Evolutionary conservation across 1,140 invertebrate species (phyloP).

Genomic region (Drosophila trapezifrons): DNA sequence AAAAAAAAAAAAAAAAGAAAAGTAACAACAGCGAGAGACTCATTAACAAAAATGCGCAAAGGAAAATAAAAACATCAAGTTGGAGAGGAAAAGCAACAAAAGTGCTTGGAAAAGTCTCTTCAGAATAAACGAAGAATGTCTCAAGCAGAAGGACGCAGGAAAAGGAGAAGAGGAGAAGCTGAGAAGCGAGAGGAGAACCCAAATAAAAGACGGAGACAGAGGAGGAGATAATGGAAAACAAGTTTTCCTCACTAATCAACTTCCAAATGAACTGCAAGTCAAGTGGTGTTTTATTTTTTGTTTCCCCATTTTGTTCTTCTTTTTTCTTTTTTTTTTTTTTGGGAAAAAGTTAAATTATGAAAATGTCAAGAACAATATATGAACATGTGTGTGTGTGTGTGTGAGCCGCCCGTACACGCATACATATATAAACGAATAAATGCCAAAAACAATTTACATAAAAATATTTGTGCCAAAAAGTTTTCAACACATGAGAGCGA

Average conservation of each 20-base stretch:
- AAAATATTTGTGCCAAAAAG: slow-evolving; percentile 79
- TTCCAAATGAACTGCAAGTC: slow-evolving; percentile 56
- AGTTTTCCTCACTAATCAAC: slow-evolving; percentile 58
- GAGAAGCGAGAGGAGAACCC: not conserved
- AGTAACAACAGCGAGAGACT: slow-evolving; percentile 19
- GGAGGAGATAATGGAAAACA: slow-evolving; percentile 27
- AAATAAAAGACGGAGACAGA: slow-evolving; percentile 6
- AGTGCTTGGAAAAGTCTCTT: slow-evolving; percentile 39
- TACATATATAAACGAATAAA: slow-evolving; percentile 72
- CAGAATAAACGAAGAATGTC: slow-evolving; percentile 50
- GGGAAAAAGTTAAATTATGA: slow-evolving; percentile 77
- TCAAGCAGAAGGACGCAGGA: slow-evolving; percentile 12
- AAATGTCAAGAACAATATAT: slow-evolving; percentile 63
- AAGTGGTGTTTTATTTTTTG: slow-evolving; percentile 14
- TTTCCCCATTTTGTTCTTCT: not conserved
- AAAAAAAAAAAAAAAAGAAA: not conserved
- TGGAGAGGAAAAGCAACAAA: slow-evolving; percentile 36
- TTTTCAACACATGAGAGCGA: slow-evolving; percentile 50
- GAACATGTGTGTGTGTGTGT: slow-evolving; percentile 17
- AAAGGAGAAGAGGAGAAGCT: too few species aligned
- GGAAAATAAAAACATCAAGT: slow-evolving; percentile 38
- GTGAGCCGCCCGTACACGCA: slow-evolving; percentile 5
- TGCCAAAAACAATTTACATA: slow-evolving; percentile 79
- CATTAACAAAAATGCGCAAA: slow-evolving; percentile 68
- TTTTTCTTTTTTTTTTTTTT: not conserved